Evolutionary conservation across 2,113 vertebrate genomes (phyloP).

Genomic region (Pundamilia nyererei): DNA sequence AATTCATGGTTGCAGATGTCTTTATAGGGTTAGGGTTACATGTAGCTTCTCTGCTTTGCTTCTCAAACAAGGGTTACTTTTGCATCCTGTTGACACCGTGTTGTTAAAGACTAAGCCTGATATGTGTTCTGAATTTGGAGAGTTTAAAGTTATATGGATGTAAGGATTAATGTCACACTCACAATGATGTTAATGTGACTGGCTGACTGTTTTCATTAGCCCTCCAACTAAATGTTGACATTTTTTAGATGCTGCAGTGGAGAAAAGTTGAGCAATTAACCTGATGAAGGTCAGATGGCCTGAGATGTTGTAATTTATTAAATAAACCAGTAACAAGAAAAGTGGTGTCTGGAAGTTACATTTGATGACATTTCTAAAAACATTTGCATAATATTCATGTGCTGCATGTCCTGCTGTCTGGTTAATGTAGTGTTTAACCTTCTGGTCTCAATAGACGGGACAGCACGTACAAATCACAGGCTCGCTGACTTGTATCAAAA

Average conservation of each 20-base stretch:
- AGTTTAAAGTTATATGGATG: background rate
- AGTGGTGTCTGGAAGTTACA: background rate
- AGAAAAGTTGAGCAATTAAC: background rate
- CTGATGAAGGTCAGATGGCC: background rate
- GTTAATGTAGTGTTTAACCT: background rate
- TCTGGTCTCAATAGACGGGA: background rate
- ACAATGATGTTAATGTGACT: background rate
- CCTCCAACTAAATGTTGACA: background rate
- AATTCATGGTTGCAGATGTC: background rate
- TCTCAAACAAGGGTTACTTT: background rate
- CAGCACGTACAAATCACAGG: background rate
- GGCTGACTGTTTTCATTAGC: background rate
- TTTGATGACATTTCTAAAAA: background rate
- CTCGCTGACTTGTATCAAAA: background rate
- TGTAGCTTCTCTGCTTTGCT: background rate
- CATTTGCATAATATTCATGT: background rate
- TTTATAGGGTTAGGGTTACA: background rate
- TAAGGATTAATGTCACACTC: background rate
- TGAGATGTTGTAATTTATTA: background rate
- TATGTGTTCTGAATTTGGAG: background rate
- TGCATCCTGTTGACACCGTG: background rate
- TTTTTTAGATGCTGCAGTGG: background rate
- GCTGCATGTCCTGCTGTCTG: background rate
- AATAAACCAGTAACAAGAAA: background rate
- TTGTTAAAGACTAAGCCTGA: background rate